Conservation (phyloP, 1,140 invertebrate genomes). For the Megalonaias nervosa region DNA sequence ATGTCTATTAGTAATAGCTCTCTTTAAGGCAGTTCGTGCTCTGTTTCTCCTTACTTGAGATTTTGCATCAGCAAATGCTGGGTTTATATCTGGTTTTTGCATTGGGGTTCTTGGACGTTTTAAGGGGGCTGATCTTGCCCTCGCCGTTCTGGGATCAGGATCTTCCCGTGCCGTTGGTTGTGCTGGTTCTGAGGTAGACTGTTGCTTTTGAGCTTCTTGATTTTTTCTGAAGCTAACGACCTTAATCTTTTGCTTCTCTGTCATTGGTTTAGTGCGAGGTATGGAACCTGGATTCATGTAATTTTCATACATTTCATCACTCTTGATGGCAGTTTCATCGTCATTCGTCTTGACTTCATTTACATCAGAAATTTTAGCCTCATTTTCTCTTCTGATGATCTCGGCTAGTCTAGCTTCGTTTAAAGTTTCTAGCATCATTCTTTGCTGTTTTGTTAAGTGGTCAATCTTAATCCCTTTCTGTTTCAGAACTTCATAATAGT, state of each 20-base stretch:
- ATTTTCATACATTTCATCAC: slow-evolving; percentile 36
- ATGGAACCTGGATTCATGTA: slow-evolving; percentile 21
- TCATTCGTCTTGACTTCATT: background rate
- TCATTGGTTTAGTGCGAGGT: background rate
- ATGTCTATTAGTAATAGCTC: slow-evolving; percentile 42
- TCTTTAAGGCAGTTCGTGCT: slow-evolving; percentile 47
- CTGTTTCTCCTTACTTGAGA: slow-evolving; percentile 40
- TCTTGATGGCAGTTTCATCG: slow-evolving; percentile 29
- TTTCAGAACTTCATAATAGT: slow-evolving; percentile 51
- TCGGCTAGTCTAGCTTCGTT: slow-evolving; percentile 27
- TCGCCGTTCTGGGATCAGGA: slow-evolving; percentile 11
- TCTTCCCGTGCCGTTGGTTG: background rate
- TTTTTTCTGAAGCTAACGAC: slow-evolving; percentile 31
- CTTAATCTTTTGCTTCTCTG: slow-evolving; percentile 15
- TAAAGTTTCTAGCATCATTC: slow-evolving; percentile 25
- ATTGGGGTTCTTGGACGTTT: slow-evolving; percentile 30
- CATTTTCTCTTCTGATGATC: slow-evolving; percentile 28
- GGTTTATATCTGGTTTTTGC: slow-evolving; percentile 26
- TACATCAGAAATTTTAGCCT: slow-evolving; percentile 10
- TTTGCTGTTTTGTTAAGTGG: slow-evolving; percentile 28
- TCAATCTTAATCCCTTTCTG: slow-evolving; percentile 31
- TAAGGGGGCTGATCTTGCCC: slow-evolving; percentile 24
- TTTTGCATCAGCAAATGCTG: slow-evolving; percentile 22
- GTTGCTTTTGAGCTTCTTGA: slow-evolving; percentile 8
- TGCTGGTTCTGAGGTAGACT: background rate